phyloP scores from a whole-genome alignment of 1,140 invertebrate genomes.

The Bombus soroeensis region DNA sequence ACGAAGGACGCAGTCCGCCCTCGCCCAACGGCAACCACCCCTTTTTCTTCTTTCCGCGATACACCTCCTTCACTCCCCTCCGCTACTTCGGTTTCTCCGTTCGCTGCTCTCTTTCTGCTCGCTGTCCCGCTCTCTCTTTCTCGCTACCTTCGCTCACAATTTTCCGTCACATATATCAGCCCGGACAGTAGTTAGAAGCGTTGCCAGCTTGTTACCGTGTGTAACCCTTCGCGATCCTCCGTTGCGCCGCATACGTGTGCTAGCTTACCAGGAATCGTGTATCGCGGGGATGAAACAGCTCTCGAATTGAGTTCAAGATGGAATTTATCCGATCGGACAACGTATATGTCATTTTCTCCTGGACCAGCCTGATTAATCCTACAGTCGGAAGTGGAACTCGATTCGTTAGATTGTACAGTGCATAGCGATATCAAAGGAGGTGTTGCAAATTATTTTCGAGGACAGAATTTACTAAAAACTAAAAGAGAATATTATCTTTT shows the following conservation, averaged over 20 bases:
- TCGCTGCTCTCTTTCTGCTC: constrained; percentile 29
- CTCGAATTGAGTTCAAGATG: constrained; percentile 51
- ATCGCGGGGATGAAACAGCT: constrained; percentile 45
- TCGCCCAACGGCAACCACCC: not conserved
- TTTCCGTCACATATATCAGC: constrained; percentile 83
- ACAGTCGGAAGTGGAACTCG: not conserved
- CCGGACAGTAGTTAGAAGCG: constrained; percentile 81
- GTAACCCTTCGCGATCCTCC: constrained; percentile 53
- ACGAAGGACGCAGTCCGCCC: constrained; percentile 13
- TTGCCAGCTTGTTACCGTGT: constrained; percentile 82
- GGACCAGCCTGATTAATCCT: not conserved
- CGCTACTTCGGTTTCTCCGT: constrained; percentile 46
- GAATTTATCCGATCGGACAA: not conserved
- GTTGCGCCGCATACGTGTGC: constrained; percentile 28
- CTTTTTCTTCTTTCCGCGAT: constrained; percentile 12
- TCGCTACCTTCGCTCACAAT: constrained; percentile 76
- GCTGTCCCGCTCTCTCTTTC: constrained; percentile 26
- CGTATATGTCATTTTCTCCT: not conserved
- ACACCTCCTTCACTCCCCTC: constrained; percentile 48
- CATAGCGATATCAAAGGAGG: too few species aligned
- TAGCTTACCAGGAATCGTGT: constrained; percentile 30
- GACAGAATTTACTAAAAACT: too few species aligned
- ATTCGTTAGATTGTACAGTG: not conserved
- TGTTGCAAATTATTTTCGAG: too few species aligned
- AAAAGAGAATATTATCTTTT: too few species aligned